phyloP scores from a whole-genome alignment of 1,140 invertebrate genomes.

The Lethrus apterus region DNA sequence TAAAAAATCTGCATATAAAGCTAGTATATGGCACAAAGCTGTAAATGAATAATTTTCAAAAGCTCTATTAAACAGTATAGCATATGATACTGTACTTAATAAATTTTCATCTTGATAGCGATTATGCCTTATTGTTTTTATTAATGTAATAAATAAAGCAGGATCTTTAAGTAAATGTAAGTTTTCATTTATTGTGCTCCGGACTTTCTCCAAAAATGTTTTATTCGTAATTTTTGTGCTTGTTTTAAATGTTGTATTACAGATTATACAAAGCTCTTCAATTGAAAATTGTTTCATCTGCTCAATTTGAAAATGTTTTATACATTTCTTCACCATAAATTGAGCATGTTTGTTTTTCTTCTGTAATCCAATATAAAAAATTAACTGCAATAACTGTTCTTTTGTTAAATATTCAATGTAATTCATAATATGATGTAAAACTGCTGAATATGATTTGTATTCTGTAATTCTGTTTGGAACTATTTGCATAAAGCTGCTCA shows the following conservation, averaged over 20 bases:
- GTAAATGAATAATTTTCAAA: slow-evolving; percentile 33
- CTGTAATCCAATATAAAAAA: slow-evolving; percentile 34
- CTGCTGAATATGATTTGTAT: slow-evolving; percentile 28
- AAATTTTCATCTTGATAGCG: slow-evolving; percentile 35
- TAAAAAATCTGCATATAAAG: slow-evolving; percentile 35
- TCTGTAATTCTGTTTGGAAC: slow-evolving; percentile 27
- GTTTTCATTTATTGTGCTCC: slow-evolving; percentile 31
- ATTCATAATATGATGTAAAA: slow-evolving; percentile 22
- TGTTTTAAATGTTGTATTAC: slow-evolving; percentile 38
- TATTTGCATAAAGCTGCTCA: slow-evolving; percentile 27
- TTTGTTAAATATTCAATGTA: slow-evolving; percentile 20
- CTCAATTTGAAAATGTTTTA: slow-evolving; percentile 22
- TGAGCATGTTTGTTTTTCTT: slow-evolving; percentile 30
- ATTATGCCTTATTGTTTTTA: slow-evolving; percentile 38
- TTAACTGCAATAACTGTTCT: slow-evolving; percentile 33
- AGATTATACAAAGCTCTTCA: slow-evolving; percentile 36
- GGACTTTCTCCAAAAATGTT: slow-evolving; percentile 27
- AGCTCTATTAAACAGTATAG: slow-evolving; percentile 39
- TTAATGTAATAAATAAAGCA: slow-evolving; percentile 33
- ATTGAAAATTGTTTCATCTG: slow-evolving; percentile 25
- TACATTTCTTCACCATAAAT: slow-evolving; percentile 27
- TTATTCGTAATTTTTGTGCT: slow-evolving; percentile 34
- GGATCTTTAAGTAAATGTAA: slow-evolving; percentile 34
- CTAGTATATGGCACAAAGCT: slow-evolving; percentile 35
- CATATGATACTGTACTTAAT: slow-evolving; percentile 32